phyloP scores from a whole-genome alignment of 2,888 invertebrate species.

The Conistra vaccinii region DNA sequence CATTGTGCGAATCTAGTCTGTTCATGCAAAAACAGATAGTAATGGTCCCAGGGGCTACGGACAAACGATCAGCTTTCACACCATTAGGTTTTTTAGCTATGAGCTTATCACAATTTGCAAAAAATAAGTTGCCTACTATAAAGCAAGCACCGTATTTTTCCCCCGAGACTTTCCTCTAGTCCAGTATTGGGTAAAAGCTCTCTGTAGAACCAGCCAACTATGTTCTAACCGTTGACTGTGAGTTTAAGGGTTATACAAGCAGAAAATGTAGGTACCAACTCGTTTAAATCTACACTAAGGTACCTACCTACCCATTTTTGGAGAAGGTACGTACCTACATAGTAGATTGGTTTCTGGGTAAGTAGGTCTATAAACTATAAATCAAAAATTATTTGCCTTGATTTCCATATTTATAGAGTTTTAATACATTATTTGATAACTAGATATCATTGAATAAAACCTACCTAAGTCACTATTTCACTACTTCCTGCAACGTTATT shows the following conservation, averaged over 20 bases:
- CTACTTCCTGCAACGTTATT: slow-evolving; percentile 8
- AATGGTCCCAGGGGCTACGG: slow-evolving; percentile 72
- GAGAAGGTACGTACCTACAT: not conserved
- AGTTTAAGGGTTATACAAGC: slow-evolving; percentile 7
- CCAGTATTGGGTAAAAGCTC: slow-evolving; percentile 38
- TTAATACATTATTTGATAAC: not conserved
- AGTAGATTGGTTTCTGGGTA: not conserved
- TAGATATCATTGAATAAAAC: not conserved
- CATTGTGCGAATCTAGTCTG: slow-evolving; percentile 62
- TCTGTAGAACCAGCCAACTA: slow-evolving; percentile 20
- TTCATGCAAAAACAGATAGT: slow-evolving; percentile 76
- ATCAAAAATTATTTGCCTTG: not conserved
- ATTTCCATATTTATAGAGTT: not conserved
- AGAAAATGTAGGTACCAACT: not conserved
- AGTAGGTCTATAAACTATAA: not conserved
- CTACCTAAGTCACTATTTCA: not conserved
- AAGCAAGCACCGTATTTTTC: slow-evolving; percentile 41
- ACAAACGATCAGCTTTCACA: slow-evolving; percentile 79
- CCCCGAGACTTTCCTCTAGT: slow-evolving; percentile 31
- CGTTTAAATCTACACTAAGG: not conserved
- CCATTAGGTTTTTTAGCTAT: slow-evolving; percentile 80
- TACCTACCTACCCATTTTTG: not conserved
- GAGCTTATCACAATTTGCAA: slow-evolving; percentile 77
- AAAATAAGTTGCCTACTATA: slow-evolving; percentile 68
- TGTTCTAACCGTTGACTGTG: slow-evolving; percentile 9